These are phyloP conservation scores for Eulemur mongoz DNA, from an alignment of 2,797 vertebrate species.

Conservation along the genomic window DNA sequence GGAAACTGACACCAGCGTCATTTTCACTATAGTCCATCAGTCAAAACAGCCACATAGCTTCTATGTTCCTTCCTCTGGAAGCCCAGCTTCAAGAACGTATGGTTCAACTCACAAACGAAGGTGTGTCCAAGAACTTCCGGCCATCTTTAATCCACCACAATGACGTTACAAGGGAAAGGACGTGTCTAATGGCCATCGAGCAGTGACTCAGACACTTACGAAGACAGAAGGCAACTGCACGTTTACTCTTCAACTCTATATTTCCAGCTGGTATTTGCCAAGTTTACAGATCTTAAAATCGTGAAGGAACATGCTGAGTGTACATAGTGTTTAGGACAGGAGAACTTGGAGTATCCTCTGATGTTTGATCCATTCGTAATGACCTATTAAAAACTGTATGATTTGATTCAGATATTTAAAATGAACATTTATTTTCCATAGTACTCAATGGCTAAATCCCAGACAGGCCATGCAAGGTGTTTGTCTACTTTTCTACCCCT, in stretches of 20 bases:
- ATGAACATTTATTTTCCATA: not conserved
- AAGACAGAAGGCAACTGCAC: not conserved
- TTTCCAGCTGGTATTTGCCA: not conserved
- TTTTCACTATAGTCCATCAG: not conserved
- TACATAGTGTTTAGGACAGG: not conserved
- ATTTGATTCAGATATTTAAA: constrained; percentile 7
- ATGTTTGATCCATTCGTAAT: not conserved
- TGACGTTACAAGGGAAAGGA: not conserved
- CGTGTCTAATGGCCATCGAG: not conserved
- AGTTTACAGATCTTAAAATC: not conserved
- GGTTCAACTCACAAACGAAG: not conserved
- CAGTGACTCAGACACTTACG: not conserved
- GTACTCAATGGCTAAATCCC: not conserved
- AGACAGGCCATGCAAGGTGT: not conserved
- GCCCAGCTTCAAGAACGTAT: not conserved
- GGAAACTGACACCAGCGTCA: not conserved
- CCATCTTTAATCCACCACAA: not conserved
- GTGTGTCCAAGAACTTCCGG: not conserved
- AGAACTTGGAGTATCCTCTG: not conserved
- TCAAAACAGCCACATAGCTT: not conserved
- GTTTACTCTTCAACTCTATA: not conserved
- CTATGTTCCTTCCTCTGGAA: not conserved
- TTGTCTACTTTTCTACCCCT: not conserved
- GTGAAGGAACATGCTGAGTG: not conserved
- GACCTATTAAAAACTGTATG: not conserved